Percentiles rank a stretch among this genome's conserved stretches.
These are phyloP conservation scores for Drosophila willistoni DNA, from an alignment of 1,140 invertebrate genomes.

Conservation along the genomic window DNA sequence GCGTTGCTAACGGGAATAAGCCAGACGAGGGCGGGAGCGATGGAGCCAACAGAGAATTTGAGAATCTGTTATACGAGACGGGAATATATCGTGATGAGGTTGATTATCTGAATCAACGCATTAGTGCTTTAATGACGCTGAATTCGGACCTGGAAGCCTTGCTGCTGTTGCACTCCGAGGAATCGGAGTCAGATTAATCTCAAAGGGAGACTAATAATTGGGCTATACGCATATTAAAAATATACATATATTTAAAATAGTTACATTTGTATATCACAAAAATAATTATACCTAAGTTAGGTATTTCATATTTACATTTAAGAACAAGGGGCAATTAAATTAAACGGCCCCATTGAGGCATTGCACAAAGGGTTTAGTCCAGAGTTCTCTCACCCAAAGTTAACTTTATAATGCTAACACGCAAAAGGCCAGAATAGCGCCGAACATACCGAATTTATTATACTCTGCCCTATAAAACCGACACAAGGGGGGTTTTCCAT, in stretches of 20 bases:
- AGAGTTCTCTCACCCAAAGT: no score
- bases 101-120: slow-evolving; percentile 42
- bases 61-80: slow-evolving; percentile 55
- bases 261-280: neutral
- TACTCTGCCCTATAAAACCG: no score
- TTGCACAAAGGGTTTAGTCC: no score
- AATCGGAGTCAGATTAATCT: slow-evolving; percentile 20
- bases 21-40: neutral
- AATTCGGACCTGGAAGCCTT: slow-evolving; percentile 11
- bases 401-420: no score
- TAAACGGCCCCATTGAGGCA: neutral
- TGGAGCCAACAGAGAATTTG: slow-evolving; percentile 38
- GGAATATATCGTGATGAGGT: slow-evolving; percentile 53
- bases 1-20: neutral
- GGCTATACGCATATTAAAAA: neutral
- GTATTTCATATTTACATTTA: neutral
- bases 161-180: neutral
- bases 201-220: neutral
- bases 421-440: no score
- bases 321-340: neutral
- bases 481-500: no score
- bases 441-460: no score
- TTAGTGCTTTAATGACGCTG: slow-evolving; percentile 17
- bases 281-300: neutral
- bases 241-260: neutral